Percentiles rank a stretch among this genome's conserved stretches.
Evolutionary conservation across 2,797 vertebrate genomes (phyloP).

Genomic region (Myoxocephalus aenaeus): DNA sequence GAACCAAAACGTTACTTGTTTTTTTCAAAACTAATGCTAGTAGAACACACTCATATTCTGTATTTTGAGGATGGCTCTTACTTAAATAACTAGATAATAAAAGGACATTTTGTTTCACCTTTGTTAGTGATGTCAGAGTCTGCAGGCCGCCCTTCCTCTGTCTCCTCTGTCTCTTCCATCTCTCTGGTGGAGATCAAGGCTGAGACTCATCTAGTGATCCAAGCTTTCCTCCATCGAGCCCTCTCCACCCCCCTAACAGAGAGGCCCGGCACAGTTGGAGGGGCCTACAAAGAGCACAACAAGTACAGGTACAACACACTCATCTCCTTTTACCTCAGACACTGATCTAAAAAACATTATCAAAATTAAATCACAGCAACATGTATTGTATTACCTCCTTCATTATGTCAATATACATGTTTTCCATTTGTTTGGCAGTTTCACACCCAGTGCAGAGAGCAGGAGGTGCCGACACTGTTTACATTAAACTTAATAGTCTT

Average conservation of each 20-base stretch:
- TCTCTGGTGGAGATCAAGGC: slow-evolving; percentile 82
- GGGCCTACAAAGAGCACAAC: slow-evolving; percentile 79
- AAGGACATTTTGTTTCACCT: not conserved
- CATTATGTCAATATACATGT: not conserved
- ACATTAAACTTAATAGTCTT: not conserved
- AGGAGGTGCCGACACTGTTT: not conserved
- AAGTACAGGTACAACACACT: slow-evolving; percentile 79
- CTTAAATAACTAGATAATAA: not conserved
- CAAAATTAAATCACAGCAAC: not conserved
- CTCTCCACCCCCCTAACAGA: slow-evolving; percentile 53
- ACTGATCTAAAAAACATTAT: not conserved
- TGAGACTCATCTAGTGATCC: slow-evolving; percentile 85
- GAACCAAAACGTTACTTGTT: not conserved
- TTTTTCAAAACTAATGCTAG: not conserved
- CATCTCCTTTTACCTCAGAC: not conserved
- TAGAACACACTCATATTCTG: not conserved
- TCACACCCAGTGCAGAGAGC: not conserved
- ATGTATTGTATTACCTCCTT: not conserved
- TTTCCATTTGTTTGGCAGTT: not conserved
- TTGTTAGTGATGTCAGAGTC: slow-evolving; percentile 66
- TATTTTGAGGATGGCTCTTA: not conserved
- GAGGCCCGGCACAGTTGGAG: slow-evolving; percentile 82
- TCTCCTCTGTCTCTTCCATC: slow-evolving; percentile 72
- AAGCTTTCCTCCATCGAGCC: slow-evolving; percentile 84
- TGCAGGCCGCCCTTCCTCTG: slow-evolving; percentile 40